phyloP scores from a whole-genome alignment of 2,113 vertebrate genomes.

The Rhipidura dahli region DNA sequence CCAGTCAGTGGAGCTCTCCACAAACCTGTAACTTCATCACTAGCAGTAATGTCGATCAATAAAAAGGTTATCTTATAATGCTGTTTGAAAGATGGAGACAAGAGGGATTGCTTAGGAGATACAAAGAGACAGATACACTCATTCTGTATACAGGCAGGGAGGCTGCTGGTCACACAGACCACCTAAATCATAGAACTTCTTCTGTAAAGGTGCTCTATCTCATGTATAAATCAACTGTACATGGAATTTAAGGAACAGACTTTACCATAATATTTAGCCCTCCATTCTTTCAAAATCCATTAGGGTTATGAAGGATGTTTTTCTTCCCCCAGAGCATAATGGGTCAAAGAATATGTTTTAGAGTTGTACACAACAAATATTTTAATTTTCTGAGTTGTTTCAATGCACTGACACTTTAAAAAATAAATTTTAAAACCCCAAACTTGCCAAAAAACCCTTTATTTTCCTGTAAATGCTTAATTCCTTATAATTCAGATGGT shows the following conservation, averaged over 20 bases:
- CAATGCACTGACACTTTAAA: neutral
- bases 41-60: conserved; percentile 11
- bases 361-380: accelerated
- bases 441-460: neutral
- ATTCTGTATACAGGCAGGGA: neutral
- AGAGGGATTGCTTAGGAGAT: neutral
- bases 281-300: neutral
- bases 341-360: neutral
- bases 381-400: neutral
- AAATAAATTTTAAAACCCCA: neutral
- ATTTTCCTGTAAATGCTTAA: neutral
- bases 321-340: neutral
- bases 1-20: neutral
- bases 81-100: neutral
- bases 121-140: neutral
- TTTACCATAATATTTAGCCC: neutral
- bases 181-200: neutral
- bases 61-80: neutral
- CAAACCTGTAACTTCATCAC: neutral
- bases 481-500: neutral
- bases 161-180: neutral
- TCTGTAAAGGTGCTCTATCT: neutral
- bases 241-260: neutral
- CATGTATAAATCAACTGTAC: neutral
- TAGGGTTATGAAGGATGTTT: neutral